Evolutionary conservation across 2,797 vertebrate species (phyloP), one percentile per base, ranked within the genome.

Genomic region (Iguana delicatissima): DNA sequence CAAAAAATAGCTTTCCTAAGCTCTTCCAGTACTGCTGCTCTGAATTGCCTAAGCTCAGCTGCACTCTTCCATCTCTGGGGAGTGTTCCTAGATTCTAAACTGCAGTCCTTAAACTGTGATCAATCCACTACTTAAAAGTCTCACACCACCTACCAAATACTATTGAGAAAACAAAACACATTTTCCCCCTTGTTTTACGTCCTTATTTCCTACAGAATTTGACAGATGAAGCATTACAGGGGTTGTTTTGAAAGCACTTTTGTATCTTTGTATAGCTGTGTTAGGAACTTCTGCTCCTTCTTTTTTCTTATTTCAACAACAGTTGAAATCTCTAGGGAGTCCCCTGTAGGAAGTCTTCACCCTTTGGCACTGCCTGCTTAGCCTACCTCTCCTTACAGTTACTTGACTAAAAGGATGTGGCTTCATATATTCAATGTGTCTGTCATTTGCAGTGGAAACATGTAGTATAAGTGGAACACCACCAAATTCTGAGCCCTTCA

Each of bases 381-480:
- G 87, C 80, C 86, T 94, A 89, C 90, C 91, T 92, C 93, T 90
- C 92, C 42, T 95, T 90, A 93, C 92, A 91, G 86, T 91, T 91
- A 59, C 82, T 82, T 92, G 92, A 84, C 88, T 91, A 0, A 3
- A 76, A 50, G 93, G 90, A 93, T 86, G 52, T n/a, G 85, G 81
- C 85, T 89, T 67, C 89, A 90, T 83, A 91, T 91, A 92, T 95
- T 91, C 89, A 90, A 88, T 88, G 22, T 24, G 64, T 50, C 92
- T 96, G 92, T 93, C 93, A 94, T 91, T 16, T 69, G 90, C 84
- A 90, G 83, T 55, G 80, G 90, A 91, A 89, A 42, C 88, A 24
- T 86, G 35, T 26, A 73, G 38, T 0, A 0, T 9, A 87, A 24
- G 90, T 88, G 72, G 26, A 93, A 84, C 69, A 89, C 64, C 8